phyloP scores from a whole-genome alignment of 2,888 invertebrate species.

The Leistus spinibarbis region DNA sequence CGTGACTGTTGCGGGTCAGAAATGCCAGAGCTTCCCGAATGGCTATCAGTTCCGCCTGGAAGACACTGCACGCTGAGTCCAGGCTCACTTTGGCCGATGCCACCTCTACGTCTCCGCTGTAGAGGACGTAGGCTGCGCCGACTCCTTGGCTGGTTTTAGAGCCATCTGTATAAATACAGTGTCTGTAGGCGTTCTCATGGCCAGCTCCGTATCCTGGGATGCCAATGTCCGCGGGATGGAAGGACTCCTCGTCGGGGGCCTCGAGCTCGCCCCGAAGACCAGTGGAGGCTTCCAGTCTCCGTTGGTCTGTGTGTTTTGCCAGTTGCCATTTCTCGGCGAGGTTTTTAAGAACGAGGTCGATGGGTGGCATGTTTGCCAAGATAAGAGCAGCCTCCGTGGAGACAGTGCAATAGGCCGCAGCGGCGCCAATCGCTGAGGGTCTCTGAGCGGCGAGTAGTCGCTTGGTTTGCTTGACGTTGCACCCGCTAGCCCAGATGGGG shows the following conservation, averaged over 20 bases:
- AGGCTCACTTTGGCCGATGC: neutral
- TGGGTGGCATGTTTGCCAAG: neutral
- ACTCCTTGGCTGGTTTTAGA: slow-evolving; percentile 16
- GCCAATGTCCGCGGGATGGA: neutral
- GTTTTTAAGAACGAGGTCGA: neutral
- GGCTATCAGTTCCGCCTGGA: slow-evolving; percentile 23
- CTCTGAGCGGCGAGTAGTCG: neutral
- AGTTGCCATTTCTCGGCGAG: neutral
- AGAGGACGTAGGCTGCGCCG: slow-evolving; percentile 8
- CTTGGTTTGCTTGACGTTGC: neutral
- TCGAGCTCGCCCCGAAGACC: neutral
- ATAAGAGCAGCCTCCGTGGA: neutral
- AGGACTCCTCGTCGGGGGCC: neutral
- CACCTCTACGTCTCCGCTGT: neutral
- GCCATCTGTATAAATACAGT: slow-evolving; percentile 6
- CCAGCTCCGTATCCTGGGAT: neutral
- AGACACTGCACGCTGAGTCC: slow-evolving; percentile 15
- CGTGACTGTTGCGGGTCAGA: neutral
- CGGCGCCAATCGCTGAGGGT: neutral
- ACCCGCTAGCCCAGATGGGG: neutral
- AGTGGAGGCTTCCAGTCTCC: neutral
- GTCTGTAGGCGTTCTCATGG: neutral
- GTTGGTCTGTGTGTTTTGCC: neutral
- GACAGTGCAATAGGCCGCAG: neutral
- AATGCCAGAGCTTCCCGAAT: slow-evolving; percentile 2